Conservation (phyloP, 92 coral and sea anemone species). For the Epizoanthus rinbou region DNA sequence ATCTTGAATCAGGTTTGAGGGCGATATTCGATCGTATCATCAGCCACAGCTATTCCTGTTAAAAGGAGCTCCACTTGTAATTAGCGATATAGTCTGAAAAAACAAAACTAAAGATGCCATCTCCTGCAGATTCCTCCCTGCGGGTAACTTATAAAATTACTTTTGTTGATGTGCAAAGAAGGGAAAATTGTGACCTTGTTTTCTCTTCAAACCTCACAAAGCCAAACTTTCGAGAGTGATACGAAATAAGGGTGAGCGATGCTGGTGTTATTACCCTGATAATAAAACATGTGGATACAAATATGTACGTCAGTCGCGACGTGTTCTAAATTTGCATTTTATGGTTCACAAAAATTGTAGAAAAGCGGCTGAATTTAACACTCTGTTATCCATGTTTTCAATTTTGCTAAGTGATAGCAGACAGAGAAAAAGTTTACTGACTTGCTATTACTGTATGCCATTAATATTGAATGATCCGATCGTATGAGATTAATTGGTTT, state of each 20-base stretch:
- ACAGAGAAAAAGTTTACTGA: conserved; percentile 4
- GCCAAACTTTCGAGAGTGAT: no score
- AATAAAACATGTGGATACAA: no score
- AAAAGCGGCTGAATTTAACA: not conserved
- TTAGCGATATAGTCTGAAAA: not conserved
- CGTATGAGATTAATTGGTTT: conserved; percentile 28
- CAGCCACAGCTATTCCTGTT: not conserved
- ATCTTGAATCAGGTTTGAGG: not conserved
- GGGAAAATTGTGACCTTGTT: no score
- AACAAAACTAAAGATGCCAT: not conserved
- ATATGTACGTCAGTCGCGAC: not conserved
- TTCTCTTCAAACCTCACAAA: no score
- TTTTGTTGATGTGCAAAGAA: no score
- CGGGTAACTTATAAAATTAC: not conserved
- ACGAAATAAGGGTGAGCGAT: no score
- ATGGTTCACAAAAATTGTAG: not conserved
- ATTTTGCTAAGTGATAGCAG: conserved; percentile 7
- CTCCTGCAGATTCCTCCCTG: conserved; percentile 18
- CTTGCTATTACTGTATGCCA: not conserved
- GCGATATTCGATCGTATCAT: conserved; percentile 5
- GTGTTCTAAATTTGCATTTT: not conserved
- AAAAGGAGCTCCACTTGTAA: conserved; percentile 3
- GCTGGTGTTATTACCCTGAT: no score
- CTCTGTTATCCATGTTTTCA: not conserved
- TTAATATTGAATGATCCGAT: conserved; percentile 28